These are phyloP conservation scores for Danio rerio DNA, from an alignment of 2,113 vertebrate species.

Conservation along the genomic window GRCz12tu NC_133182.1:50232501-50233000, in stretches of 20 bases:
- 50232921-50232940: constrained; percentile 52
- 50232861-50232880: neutral
- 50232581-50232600: neutral
- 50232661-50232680: neutral
- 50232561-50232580: neutral
- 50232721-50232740: constrained; percentile 13
- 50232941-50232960: constrained; percentile 36
- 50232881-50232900: neutral
- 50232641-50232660: neutral
- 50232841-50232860: neutral
- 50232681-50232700: neutral
- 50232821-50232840: neutral
- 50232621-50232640: neutral
- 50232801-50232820: neutral
- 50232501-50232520: neutral
- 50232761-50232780: neutral
- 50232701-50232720: neutral
- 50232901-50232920: constrained; percentile 12
- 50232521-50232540: neutral
- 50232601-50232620: neutral
- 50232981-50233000: neutral
- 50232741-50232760: neutral
- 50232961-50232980: neutral
- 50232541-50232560: neutral
- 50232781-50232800: constrained; percentile 9